A percentile compares a stretch with the other conserved stretches of the same genome.
Conservation (phyloP, 2,797 vertebrate species). For the Gouania willdenowi region DNA sequence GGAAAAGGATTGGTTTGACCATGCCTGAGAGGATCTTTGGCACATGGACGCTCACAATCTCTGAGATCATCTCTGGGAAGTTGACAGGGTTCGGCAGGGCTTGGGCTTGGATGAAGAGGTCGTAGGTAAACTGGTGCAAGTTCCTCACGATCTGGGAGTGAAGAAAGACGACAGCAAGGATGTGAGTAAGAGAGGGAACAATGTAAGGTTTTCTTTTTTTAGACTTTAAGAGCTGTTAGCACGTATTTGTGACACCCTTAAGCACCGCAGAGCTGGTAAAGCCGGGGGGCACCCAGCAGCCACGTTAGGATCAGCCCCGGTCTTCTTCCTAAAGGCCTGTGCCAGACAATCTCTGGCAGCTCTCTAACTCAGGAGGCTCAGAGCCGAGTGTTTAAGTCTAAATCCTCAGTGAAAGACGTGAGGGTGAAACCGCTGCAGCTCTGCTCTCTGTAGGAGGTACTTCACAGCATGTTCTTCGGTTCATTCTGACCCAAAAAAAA, state of each 20-base stretch:
- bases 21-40: slow-evolving; percentile 94
- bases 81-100: slow-evolving; percentile 82
- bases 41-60: slow-evolving; percentile 94
- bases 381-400: slow-evolving; percentile 32
- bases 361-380: slow-evolving; percentile 30
- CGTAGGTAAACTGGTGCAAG: slow-evolving; percentile 93
- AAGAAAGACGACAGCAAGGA: not conserved
- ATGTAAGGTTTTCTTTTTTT: slow-evolving; percentile 10
- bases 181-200: not conserved
- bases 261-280: slow-evolving; percentile 24
- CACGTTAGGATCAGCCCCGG: slow-evolving; percentile 31
- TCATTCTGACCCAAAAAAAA: too few relatives aligned
- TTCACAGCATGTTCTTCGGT: slow-evolving; percentile 1
- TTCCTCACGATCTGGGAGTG: slow-evolving; percentile 84
- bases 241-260: slow-evolving; percentile 14
- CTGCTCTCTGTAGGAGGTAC: slow-evolving; percentile 15
- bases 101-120: slow-evolving; percentile 88
- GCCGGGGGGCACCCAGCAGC: slow-evolving; percentile 8
- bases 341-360: slow-evolving; percentile 35
- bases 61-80: slow-evolving; percentile 95
- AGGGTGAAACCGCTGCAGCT: slow-evolving; percentile 13
- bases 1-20: slow-evolving; percentile 94
- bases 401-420: slow-evolving; percentile 35
- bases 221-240: slow-evolving; percentile 30
- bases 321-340: slow-evolving; percentile 29